phyloP scores from a whole-genome alignment of 30 jellyfish, hydroid and myxozoan genomes.

The Aurelia aurita region DNA sequence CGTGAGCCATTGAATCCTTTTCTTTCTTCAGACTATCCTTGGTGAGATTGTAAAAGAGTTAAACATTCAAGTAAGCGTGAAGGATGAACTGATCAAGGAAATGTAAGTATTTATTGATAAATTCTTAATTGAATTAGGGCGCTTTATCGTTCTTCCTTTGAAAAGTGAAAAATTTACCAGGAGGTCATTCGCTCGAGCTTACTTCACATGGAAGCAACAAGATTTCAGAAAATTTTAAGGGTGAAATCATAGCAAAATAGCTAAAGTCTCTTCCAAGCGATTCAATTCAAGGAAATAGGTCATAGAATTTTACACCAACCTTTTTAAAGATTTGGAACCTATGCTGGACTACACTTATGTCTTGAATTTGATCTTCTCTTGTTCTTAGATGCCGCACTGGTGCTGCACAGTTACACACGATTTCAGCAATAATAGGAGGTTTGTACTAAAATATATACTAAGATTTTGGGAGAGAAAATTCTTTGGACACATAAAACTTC shows the following conservation, averaged over 20 bases:
- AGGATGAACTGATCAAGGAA: conserved; percentile 60
- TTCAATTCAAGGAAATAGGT: no score
- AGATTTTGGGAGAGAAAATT: not conserved
- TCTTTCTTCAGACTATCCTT: not conserved
- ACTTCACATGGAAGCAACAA: no score
- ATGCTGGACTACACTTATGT: not conserved
- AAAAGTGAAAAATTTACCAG: no score
- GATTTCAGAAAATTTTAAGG: no score
- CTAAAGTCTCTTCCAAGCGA: no score
- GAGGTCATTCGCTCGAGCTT: no score
- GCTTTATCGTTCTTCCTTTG: no score
- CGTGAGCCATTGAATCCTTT: not conserved
- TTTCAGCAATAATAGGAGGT: conserved; percentile 75
- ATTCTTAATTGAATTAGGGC: not conserved
- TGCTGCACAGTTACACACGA: conserved; percentile 65
- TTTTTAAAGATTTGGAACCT: no score
- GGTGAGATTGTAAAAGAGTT: conserved; percentile 23
- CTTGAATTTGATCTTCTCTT: not conserved
- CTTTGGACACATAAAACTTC: no score
- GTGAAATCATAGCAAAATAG: no score
- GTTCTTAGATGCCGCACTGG: conserved; percentile 58
- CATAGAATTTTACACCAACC: no score
- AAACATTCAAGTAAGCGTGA: conserved; percentile 39
- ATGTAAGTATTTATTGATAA: conserved; percentile 29
- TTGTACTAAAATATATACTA: not conserved